These are phyloP conservation scores for Pitta sordida DNA, from an alignment of 2,113 vertebrate genomes.

Conservation along the genomic window DNA sequence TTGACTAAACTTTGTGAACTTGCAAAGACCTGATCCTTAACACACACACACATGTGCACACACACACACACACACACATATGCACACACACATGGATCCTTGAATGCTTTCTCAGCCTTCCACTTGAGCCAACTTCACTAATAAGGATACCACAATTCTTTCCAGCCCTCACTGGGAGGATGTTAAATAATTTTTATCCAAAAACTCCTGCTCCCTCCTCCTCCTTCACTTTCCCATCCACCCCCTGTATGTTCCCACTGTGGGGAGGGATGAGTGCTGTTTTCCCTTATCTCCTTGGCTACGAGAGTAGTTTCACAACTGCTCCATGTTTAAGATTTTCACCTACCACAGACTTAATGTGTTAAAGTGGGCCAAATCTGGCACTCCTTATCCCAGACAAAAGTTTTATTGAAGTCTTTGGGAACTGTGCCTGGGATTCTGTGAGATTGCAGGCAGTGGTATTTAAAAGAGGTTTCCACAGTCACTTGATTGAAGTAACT, in stretches of 20 bases:
- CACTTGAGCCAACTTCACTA: background rate
- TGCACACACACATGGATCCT: rapidly evolving
- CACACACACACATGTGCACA: background rate
- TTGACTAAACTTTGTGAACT: conserved; percentile 24
- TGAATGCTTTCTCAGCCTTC: background rate
- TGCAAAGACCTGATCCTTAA: background rate
- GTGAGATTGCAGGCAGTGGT: conserved; percentile 25
- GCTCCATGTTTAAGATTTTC: background rate
- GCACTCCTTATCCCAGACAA: conserved; percentile 57
- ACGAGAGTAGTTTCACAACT: conserved; percentile 24
- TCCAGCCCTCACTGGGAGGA: background rate
- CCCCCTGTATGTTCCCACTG: background rate
- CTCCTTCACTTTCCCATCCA: background rate
- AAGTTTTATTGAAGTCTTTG: conserved; percentile 56
- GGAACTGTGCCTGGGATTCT: conserved; percentile 23
- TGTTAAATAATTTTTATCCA: conserved; percentile 2
- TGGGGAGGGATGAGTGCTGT: background rate
- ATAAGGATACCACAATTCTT: background rate
- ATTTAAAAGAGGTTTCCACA: conserved; percentile 46
- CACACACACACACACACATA: background rate
- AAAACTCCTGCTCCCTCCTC: background rate
- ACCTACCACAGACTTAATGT: conserved; percentile 63
- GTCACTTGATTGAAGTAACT: conserved; percentile 18
- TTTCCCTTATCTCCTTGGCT: conserved; percentile 44
- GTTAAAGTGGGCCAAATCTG: conserved; percentile 60